phyloP scores from a whole-genome alignment of 2,888 invertebrate species.

The Uloborus plumipes region DNA sequence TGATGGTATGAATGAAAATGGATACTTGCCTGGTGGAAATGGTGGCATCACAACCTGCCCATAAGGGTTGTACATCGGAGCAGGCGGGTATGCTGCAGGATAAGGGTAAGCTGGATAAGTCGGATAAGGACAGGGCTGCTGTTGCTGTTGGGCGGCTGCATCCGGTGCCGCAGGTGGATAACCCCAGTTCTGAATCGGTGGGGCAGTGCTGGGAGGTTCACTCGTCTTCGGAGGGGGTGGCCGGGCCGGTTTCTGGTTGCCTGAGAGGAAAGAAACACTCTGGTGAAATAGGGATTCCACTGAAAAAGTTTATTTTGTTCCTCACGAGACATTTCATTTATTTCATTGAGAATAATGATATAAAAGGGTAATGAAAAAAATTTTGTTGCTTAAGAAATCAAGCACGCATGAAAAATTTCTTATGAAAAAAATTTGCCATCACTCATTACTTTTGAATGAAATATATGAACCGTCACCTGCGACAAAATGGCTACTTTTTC shows the following conservation, averaged over 20 bases:
- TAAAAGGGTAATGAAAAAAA: no score
- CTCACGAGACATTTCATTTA: no score
- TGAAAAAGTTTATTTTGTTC: no score
- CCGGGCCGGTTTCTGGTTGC: constrained; percentile 34
- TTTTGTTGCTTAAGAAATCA: no score
- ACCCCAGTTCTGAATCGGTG: neutral
- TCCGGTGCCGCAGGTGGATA: neutral
- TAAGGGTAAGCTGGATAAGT: constrained; percentile 53
- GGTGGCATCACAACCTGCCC: constrained; percentile 47
- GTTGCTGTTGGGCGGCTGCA: neutral
- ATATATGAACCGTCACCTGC: no score
- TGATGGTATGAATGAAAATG: no score
- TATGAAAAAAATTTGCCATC: no score
- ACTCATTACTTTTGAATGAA: no score
- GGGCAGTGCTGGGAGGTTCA: constrained; percentile 5
- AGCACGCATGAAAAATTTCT: no score
- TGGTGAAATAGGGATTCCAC: no score
- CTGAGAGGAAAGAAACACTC: constrained; percentile 14
- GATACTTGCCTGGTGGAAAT: constrained; percentile 44
- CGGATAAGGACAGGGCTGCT: constrained; percentile 6
- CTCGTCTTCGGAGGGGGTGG: constrained; percentile 58
- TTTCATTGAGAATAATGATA: no score
- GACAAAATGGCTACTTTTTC: no score
- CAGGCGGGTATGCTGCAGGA: constrained; percentile 40
- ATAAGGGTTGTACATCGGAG: constrained; percentile 50